Conservation (phyloP, 2,888 invertebrate species). For the Drosophila nr. perissopoda region DNA sequence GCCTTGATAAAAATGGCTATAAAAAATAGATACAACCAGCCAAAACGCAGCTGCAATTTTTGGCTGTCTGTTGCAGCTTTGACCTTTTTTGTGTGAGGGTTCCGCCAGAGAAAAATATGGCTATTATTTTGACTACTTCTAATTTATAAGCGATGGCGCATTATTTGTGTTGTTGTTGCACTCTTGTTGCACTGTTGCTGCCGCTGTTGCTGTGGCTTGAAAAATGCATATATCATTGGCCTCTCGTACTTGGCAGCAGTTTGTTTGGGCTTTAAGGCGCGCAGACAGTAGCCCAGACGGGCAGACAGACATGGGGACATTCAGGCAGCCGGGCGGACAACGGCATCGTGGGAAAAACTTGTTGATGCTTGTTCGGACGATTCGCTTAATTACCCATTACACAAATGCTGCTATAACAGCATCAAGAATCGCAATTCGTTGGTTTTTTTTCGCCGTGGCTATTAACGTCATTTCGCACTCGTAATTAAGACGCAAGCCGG, state of each 20-base stretch:
- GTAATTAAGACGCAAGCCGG: conserved; percentile 72
- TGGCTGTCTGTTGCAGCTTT: conserved; percentile 57
- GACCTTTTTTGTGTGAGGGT: conserved; percentile 70
- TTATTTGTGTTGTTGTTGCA: conserved; percentile 39
- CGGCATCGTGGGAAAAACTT: conserved; percentile 72
- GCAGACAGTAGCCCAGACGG: conserved; percentile 68
- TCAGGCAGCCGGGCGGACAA: conserved; percentile 33
- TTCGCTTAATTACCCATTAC: conserved; percentile 79
- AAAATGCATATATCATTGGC: conserved; percentile 81
- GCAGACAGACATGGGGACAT: conserved; percentile 14
- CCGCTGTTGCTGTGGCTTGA: conserved; percentile 56
- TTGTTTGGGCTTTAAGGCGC: conserved; percentile 65
- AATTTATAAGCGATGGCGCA: conserved; percentile 72
- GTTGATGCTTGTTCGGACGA: conserved; percentile 16
- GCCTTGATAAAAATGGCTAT: conserved; percentile 58
- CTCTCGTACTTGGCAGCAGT: conserved; percentile 74
- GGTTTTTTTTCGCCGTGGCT: conserved; percentile 48
- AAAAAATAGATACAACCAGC: neutral
- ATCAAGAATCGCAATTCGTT: conserved; percentile 60
- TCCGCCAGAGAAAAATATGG: conserved; percentile 72
- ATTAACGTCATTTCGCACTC: conserved; percentile 55
- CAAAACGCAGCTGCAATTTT: conserved; percentile 65
- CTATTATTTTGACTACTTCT: conserved; percentile 79
- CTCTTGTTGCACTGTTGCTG: neutral
- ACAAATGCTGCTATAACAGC: conserved; percentile 63